Base-by-base conservation (phyloP, 2,888 invertebrate genomes). In the Platerodrilus igneus region DNA sequence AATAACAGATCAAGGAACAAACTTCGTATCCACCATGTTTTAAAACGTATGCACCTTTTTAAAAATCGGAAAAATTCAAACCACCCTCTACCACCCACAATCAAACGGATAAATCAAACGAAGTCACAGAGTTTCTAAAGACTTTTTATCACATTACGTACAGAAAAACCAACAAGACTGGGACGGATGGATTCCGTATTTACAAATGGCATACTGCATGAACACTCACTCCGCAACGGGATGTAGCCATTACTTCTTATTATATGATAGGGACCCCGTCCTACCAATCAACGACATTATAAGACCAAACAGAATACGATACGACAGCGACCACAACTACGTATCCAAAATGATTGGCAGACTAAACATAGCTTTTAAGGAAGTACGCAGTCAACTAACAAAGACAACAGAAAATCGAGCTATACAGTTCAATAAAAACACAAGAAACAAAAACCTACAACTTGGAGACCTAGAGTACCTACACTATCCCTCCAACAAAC, bases 71-170 rank as follows among this genome's bases (percentile, higher is more conserved):
- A 53, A 50, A 31, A 16, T 57, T 4, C 46, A 50, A 22, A 60
- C 57, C 2, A 50, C 56, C 1, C 38, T 57, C 3, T 59, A 58
- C 35, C 55, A 56, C 16, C 58, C 63, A 4, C 40, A 47, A 9
- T 34, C 51, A 2, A 64, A 64, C 31, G 61, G 59, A 3, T 39
- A 52, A 21, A 39, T 62, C 1, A 62, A 63, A 35, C 20, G 61
- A 21, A 42, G 51, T 20, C 61, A 62, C 21, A 30, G 58, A 22
- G 44, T 48, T 2, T 25, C 63, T 1, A 57, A 51, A 29, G 51
- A 55, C 14, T 48, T 49, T 29, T 18, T 62, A 3, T 48, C 52
- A 2, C 56, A 59, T 27, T 58, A 53, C 28, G 47, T 60, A 1
- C 14, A 31, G 0, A 26, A 48, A 23, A 34, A 52, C 6, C 49